Conservation (phyloP, 2,113 vertebrate species). For the Tympanuchus pallidicinctus region DNA sequence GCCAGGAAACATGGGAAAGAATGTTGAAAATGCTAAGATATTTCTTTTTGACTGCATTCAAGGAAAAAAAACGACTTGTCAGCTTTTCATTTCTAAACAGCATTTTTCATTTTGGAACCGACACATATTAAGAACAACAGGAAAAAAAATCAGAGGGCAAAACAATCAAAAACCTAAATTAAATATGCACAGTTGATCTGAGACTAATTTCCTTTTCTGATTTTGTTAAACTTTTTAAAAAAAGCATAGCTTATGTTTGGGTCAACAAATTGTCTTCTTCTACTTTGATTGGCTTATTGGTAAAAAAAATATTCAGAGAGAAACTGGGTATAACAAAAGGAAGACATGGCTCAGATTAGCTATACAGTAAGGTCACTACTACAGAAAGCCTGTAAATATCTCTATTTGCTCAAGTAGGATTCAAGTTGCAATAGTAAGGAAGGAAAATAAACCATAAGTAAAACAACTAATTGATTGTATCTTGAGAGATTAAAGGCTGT, state of each 20-base stretch:
- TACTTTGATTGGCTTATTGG: neutral
- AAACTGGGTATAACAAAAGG: neutral
- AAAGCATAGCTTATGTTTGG: neutral
- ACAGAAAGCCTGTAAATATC: neutral
- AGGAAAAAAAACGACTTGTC: neutral
- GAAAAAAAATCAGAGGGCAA: neutral
- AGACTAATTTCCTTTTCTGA: conserved; percentile 4
- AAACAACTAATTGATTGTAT: neutral
- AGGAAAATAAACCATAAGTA: neutral
- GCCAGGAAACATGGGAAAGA: conserved; percentile 30
- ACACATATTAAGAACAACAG: neutral
- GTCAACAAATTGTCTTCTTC: neutral
- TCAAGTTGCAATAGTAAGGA: neutral
- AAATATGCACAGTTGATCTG: neutral
- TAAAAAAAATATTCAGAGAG: neutral
- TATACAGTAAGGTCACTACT: neutral
- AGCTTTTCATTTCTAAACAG: conserved; percentile 20
- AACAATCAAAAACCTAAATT: neutral
- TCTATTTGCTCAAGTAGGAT: neutral
- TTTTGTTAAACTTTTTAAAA: neutral
- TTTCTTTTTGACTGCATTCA: neutral
- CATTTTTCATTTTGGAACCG: conserved; percentile 33
- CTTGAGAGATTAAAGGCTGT: neutral
- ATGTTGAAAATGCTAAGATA: conserved; percentile 34
- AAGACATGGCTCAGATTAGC: neutral